phyloP scores from a whole-genome alignment of 2,888 invertebrate genomes.

The Pseudococcus jackbeardsleyi region DNA sequence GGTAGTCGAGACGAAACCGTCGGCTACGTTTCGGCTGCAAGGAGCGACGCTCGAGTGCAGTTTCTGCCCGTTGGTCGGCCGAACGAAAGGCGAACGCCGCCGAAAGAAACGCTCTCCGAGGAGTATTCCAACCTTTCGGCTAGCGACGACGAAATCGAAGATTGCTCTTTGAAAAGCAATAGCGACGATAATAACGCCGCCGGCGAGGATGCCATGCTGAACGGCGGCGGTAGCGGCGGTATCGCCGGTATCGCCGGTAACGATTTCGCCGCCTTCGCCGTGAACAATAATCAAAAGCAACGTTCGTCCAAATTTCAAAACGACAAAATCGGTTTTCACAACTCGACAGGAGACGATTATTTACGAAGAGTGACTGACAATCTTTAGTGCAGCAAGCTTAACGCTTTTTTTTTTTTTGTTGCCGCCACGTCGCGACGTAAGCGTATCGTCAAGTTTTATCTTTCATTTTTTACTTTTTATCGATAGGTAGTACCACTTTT shows the following conservation, averaged over 20 bases:
- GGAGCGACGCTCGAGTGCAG: background rate
- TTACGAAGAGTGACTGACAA: slow-evolving; percentile 44
- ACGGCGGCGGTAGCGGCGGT: slow-evolving; percentile 49
- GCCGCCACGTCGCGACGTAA: background rate
- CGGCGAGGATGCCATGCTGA: background rate
- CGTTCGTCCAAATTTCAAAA: background rate
- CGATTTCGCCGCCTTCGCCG: slow-evolving; percentile 25
- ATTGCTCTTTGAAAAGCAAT: background rate
- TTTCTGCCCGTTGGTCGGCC: background rate
- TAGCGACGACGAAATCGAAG: slow-evolving; percentile 27
- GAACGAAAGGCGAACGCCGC: background rate
- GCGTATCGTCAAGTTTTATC: background rate
- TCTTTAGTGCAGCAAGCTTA: background rate
- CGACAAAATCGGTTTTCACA: slow-evolving; percentile 26
- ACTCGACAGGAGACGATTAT: slow-evolving; percentile 49
- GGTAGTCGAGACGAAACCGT: background rate
- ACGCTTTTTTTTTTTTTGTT: background rate
- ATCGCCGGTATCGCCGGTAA: background rate
- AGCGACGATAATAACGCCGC: slow-evolving; percentile 7
- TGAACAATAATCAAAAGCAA: slow-evolving; percentile 60
- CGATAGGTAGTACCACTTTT: background rate
- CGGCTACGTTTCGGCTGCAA: background rate
- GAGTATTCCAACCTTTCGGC: background rate
- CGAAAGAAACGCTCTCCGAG: background rate
- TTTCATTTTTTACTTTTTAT: background rate